Base-by-base conservation (phyloP, 2,797 vertebrate genomes). In the Echeneis naucrates region DNA sequence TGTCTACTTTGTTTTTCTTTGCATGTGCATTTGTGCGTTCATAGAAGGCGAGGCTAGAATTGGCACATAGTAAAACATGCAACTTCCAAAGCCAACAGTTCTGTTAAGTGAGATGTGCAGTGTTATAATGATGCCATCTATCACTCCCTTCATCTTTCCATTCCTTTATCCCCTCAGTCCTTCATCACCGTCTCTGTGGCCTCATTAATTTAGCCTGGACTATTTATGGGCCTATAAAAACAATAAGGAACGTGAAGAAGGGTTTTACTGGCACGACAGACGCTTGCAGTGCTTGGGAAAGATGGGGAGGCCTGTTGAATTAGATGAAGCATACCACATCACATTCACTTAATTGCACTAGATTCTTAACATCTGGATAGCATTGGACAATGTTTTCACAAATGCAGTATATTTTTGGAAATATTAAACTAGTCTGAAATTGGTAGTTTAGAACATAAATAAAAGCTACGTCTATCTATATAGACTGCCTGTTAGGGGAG, bases 111-210 rank as follows among this genome's bases (percentile, higher is more conserved):
- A 93, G 91, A 93, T 92, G 73, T 90, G 87, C 86, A 78, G 77
- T 53, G 52, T 78, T 87, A 84, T 92, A 94, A 94, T 90, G 92
- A 91, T 89, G 88, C 90, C 87, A 93, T 94, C 91, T 90, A 93
- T 94, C 92, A 94, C 72, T 88, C 79, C 90, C 88, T 88, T 87
- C 84, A 87, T 92, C 86, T 86, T 85, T 75, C 80, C 82, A 81
- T 87, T 89, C 86, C 87, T 90, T 85, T 70, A 84, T 84, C 85
- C 86, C 85, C 71, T 75, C 83, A 89, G 81, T 88, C 82, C 81
- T 89, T 86, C 89, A 91, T 91, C 87, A 87, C 58, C 83, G 75
- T 88, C 86, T 88, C 84, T 76, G 77, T 78, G 89, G 91, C 82
- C 91, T 92, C 90, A 90, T 90, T 90, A 87, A 92, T 93, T 91